Evolutionary conservation across 2,888 invertebrate species (phyloP).

Genomic region (Drosophila dives): DNA sequence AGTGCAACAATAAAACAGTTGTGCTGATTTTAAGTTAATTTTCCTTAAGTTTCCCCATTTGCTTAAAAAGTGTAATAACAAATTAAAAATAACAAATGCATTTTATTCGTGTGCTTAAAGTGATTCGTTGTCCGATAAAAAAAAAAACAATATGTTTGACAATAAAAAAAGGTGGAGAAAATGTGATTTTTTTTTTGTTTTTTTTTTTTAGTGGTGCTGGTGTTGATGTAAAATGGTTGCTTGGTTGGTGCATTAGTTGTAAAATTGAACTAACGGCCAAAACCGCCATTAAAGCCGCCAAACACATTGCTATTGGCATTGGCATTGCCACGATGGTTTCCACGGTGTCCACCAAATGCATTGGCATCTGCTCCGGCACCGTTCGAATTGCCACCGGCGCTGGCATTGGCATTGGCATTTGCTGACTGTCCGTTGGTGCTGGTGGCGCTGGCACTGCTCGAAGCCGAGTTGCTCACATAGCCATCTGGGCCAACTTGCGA

Average conservation of each 20-base stretch:
- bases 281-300: slow-evolving; percentile 46
- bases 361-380: slow-evolving; percentile 45
- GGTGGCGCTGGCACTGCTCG: slow-evolving; percentile 76
- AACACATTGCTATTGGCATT: slow-evolving; percentile 58
- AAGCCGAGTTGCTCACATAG: slow-evolving; percentile 73
- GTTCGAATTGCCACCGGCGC: slow-evolving; percentile 48
- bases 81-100: slow-evolving; percentile 53
- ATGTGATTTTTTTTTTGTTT: neutral
- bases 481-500: slow-evolving; percentile 76
- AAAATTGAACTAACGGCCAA: slow-evolving; percentile 55
- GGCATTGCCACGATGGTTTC: slow-evolving; percentile 41
- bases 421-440: slow-evolving; percentile 69
- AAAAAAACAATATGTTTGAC: slow-evolving; percentile 13
- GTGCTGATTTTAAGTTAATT: neutral
- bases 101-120: slow-evolving; percentile 57
- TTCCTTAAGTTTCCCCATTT: neutral
- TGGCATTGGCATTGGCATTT: slow-evolving; percentile 70
- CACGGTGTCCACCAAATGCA: slow-evolving; percentile 39
- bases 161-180: neutral
- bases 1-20: neutral
- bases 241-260: slow-evolving; percentile 3
- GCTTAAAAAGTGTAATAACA: slow-evolving; percentile 19
- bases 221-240: slow-evolving; percentile 9
- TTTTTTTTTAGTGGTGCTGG: neutral
- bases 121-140: slow-evolving; percentile 46